Base-by-base conservation (phyloP, 2,888 invertebrate genomes). In the Chrysotoxum bicinctum region DNA sequence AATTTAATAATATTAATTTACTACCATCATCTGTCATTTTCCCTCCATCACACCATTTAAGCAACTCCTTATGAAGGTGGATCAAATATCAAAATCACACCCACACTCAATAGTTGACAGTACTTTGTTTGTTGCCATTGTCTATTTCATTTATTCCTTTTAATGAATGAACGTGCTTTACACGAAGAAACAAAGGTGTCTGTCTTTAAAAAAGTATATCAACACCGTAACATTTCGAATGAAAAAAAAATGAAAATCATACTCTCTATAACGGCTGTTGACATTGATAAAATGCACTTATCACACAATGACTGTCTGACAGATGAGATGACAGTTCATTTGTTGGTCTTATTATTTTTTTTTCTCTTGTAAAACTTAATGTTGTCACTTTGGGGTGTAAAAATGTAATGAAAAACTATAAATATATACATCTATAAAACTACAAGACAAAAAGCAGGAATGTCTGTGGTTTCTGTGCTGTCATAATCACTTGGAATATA, bases 221-320 rank as follows among this genome's bases (percentile, higher is more conserved):
- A 40, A 60, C 58, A 37, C 40, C 35, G 40, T 37, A 35, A 32
- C 21, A 35, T 56, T 56, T 60, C 37, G 14, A 21, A 37, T 35
- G 32, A 37, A 35, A 45, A 23, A 12, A 26, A 43, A 9, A 60
- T 23, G 37, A 62, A 43, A 12, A 60, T 40, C 40, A 60, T 23
- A 40, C 14, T 6, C 37, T 37, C 60, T 62, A 43, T 8, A 62
- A 30, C 43, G 21, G 30, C 30, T 37, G 50, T 52, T 78, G 79
- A 73, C 73, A 73, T 64, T 73, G 54, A 58, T 66, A 73, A n/a
- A n/a, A 66, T 70, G 70, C 77, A 77, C 70, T 69, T 62, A 62
- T 54, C 21, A 23, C 48, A 60, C 48, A 76, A 76, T 58, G 45
- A 32, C 19, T 26, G 62, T 45, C 62, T 73, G 26, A 73, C 50